A percentile compares a stretch with the other conserved stretches of the same genome.
Evolutionary conservation across 2,113 vertebrate species (phyloP).

Genomic region (Eubucco bourcierii): DNA sequence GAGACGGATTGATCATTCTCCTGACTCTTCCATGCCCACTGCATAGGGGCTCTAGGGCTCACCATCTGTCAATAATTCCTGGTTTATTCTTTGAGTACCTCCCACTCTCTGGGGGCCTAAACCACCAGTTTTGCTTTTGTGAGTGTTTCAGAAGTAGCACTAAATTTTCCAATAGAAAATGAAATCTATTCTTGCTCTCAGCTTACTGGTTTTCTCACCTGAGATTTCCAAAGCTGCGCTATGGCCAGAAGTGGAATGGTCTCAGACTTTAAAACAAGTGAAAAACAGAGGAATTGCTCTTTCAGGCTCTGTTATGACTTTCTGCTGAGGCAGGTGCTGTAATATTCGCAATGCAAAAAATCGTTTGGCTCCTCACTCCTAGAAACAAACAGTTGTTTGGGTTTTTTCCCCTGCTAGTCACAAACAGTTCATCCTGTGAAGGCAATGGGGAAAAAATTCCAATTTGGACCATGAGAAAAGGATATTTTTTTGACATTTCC

Average conservation of each 20-base stretch:
- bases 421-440: neutral
- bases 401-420: neutral
- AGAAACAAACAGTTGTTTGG: neutral
- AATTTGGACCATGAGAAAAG: neutral
- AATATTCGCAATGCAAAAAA: neutral
- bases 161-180: neutral
- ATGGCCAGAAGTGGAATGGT: neutral
- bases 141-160: neutral
- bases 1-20: neutral
- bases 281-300: neutral
- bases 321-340: neutral
- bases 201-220: neutral
- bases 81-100: neutral
- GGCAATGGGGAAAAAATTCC: neutral
- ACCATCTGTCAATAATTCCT: neutral
- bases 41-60: neutral
- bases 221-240: neutral
- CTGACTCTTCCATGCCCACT: neutral
- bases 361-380: neutral
- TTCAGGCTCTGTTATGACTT: neutral
- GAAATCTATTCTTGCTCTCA: neutral
- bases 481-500: slow-evolving; percentile 1
- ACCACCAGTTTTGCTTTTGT: neutral
- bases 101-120: neutral
- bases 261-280: neutral